A percentile compares a stretch with the other conserved stretches of the same genome.
phyloP scores from a whole-genome alignment of 2,797 vertebrate genomes.

The Anableps anableps region DNA sequence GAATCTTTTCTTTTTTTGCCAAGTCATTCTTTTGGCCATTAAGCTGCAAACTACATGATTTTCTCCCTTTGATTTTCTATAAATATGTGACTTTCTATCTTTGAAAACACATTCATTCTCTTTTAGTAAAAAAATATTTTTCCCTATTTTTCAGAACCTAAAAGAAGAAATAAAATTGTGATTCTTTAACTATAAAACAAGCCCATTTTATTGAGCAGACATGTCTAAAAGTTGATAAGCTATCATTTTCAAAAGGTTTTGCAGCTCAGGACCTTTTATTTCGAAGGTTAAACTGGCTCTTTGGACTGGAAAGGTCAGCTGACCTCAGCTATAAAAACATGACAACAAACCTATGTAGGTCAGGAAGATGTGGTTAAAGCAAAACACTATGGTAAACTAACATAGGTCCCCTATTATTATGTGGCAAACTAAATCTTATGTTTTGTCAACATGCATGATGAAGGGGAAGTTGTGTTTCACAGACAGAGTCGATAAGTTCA shows the following conservation, averaged over 20 bases:
- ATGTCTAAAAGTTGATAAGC: neutral
- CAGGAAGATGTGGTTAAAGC: neutral
- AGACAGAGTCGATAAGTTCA: slow-evolving; percentile 26
- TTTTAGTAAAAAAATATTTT: neutral
- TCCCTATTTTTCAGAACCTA: neutral
- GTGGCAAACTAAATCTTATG: neutral
- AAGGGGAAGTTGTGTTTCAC: slow-evolving; percentile 18
- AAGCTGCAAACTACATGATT: neutral
- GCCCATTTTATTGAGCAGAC: neutral
- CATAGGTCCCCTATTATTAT: slow-evolving; percentile 8
- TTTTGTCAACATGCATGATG: slow-evolving; percentile 42
- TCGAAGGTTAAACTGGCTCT: neutral
- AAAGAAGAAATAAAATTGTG: neutral
- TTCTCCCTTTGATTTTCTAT: neutral
- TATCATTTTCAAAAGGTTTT: neutral
- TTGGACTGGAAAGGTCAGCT: neutral
- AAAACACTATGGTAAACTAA: neutral
- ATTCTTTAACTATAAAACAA: neutral
- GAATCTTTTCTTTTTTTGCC: neutral
- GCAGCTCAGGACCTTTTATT: neutral
- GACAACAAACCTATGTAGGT: neutral
- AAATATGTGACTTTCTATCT: neutral
- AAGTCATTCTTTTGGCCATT: neutral
- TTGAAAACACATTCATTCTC: neutral
- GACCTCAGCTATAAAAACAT: neutral